Evolutionary conservation across 1,140 invertebrate species (phyloP).

Genomic region (Brachionus manjavacas): DNA sequence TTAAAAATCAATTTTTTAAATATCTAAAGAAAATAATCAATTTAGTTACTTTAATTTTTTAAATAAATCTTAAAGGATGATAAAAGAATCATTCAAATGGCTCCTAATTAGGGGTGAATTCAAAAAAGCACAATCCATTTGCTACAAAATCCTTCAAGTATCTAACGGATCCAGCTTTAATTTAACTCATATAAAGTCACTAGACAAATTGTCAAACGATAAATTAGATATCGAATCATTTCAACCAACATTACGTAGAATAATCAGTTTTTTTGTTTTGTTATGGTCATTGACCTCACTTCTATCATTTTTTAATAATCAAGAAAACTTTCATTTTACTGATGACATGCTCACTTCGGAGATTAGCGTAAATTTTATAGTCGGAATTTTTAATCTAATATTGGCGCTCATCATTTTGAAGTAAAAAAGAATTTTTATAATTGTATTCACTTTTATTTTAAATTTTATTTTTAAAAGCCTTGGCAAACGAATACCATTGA

Average conservation of each 20-base stretch:
- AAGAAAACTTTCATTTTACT: slow-evolving; percentile 11
- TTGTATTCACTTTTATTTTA: neutral
- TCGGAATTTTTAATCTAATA: slow-evolving; percentile 30
- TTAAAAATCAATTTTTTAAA: too few relatives aligned
- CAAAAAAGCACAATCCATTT: neutral
- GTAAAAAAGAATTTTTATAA: neutral
- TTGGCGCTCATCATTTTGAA: neutral
- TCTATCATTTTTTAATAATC: slow-evolving; percentile 5
- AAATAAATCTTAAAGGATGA: neutral
- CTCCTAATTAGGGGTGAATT: neutral
- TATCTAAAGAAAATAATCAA: too few relatives aligned
- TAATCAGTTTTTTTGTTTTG: slow-evolving; percentile 28
- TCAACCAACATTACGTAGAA: slow-evolving; percentile 11
- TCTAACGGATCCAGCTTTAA: neutral
- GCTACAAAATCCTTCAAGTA: neutral
- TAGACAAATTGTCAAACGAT: neutral
- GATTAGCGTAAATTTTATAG: neutral
- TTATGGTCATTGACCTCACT: slow-evolving; percentile 30
- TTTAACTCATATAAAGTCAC: neutral
- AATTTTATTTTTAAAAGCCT: neutral
- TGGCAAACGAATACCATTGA: slow-evolving; percentile 27
- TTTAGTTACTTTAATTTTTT: too few relatives aligned
- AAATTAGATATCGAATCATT: neutral
- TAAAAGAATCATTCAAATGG: slow-evolving; percentile 42
- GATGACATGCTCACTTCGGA: neutral